Evolutionary conservation across 2,888 invertebrate genomes (phyloP).

Genomic region (Dasypolia templi): DNA sequence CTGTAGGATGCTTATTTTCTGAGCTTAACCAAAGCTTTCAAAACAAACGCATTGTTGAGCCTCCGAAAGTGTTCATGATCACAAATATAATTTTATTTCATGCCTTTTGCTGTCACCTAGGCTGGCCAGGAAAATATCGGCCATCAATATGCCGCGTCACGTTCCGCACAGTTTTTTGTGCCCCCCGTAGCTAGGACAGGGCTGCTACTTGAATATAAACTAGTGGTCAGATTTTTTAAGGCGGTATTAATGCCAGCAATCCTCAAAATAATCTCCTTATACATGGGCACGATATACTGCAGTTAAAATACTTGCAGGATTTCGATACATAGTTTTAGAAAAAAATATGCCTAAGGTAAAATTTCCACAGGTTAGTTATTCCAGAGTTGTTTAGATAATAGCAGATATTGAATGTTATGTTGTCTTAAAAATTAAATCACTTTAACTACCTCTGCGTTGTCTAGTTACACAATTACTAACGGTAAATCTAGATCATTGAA

Average conservation of each 20-base stretch:
- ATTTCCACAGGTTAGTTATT: no score
- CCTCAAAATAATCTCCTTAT: not conserved
- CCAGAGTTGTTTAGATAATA: no score
- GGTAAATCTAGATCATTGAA: not conserved
- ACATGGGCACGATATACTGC: slow-evolving; percentile 24
- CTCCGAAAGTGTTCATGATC: slow-evolving; percentile 45
- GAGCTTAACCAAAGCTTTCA: slow-evolving; percentile 10
- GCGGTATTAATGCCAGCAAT: slow-evolving; percentile 14
- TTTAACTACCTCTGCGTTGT: not conserved
- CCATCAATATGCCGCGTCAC: slow-evolving; percentile 78
- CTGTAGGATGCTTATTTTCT: not conserved
- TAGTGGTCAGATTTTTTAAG: slow-evolving; percentile 9
- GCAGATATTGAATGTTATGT: no score
- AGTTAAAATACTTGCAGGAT: not conserved
- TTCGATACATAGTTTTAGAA: no score
- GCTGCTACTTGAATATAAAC: slow-evolving; percentile 40
- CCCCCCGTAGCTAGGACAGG: slow-evolving; percentile 72
- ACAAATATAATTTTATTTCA: slow-evolving; percentile 62
- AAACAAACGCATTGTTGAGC: slow-evolving; percentile 40
- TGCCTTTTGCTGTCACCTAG: slow-evolving; percentile 61
- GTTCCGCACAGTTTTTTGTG: slow-evolving; percentile 71
- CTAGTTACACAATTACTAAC: no score
- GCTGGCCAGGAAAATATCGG: slow-evolving; percentile 67
- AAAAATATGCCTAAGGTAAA: no score
- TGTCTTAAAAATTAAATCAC: no score